Percentiles rank a stretch among this genome's conserved stretches.
phyloP scores from a whole-genome alignment of 2,888 invertebrate species.

The Strigamia transsilvanica region DNA sequence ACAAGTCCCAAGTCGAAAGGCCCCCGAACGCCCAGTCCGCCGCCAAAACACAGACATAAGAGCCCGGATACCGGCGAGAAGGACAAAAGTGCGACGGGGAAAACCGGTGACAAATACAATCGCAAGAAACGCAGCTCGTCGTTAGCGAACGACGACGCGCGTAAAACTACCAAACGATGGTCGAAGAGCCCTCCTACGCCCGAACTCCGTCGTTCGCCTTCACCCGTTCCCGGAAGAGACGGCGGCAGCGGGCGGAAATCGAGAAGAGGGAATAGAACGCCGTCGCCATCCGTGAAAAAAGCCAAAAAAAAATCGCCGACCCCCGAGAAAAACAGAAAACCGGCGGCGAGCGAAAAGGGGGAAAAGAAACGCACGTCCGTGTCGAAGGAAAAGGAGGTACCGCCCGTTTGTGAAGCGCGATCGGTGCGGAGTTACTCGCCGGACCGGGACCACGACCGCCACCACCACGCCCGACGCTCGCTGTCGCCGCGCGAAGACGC shows the following conservation, averaged over 20 bases:
- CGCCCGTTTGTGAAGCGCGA: neutral
- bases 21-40: conserved; percentile 37
- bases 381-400: conserved; percentile 4
- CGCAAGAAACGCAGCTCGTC: neutral
- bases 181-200: neutral
- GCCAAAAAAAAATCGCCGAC: neutral
- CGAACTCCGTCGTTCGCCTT: neutral
- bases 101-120: neutral
- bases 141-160: neutral
- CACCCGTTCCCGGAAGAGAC: neutral
- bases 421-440: neutral
- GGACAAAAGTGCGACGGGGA: neutral
- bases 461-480: neutral
- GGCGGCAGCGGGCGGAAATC: neutral
- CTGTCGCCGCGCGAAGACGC: conserved; percentile 18
- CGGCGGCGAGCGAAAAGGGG: neutral
- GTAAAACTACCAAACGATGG: neutral
- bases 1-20: conserved; percentile 37
- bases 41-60: neutral
- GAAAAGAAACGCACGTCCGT: neutral
- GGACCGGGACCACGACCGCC: neutral
- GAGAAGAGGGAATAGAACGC: neutral
- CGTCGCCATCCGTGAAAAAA: neutral
- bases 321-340: neutral
- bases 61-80: neutral